Base-by-base conservation (phyloP, 2,888 invertebrate genomes). In the Epsilonema sp. region DNA sequence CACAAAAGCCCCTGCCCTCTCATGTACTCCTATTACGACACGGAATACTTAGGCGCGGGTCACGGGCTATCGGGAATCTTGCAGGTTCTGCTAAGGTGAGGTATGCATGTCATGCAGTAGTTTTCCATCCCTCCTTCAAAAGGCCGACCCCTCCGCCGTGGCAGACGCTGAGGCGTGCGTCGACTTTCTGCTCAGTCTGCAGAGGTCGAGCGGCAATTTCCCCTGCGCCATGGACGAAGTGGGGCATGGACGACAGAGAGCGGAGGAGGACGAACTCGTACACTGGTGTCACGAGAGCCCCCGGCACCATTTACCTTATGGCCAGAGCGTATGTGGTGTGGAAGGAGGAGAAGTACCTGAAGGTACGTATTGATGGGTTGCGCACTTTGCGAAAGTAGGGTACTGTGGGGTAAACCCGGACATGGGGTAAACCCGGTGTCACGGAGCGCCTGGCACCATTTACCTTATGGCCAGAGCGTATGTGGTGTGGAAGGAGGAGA, bases 221-320 rank as follows among this genome's bases (percentile, higher is more conserved):
- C 40, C 47, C 13, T 48, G 11, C 8, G 41, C 41, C 41, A 22
- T 23, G 4, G 41, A 23, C n/a, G 41, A 41, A 8, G 23, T 22
- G 8, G 41, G 41, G 4, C 3, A 11, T 23, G 4, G 46, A n/a
- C n/a, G n/a, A n/a, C n/a, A n/a, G n/a, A n/a, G n/a, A n/a, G 55
- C 63, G 2, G 65, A 65, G 20, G 65, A 67, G 13, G 77, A 81
- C 49, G 78, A 81, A 51, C 67, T 85, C 13, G 75, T 85, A 0
- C 85, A 86, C 61, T 85, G 85, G 86, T 86, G 86, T 64, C 85
- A 86, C 63, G 86, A 86, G 0, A 82, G 82, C 11, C 78, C 82
- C 8, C n/a, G 85, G 73, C 67, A 57, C 49, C 47, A 70, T 84
- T 5, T 85, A 83, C 60, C 64, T 83, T 31, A 74, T 86, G 71